These are phyloP conservation scores for Miltochrista miniata DNA, from an alignment of 2,888 invertebrate species.

Conservation along the genomic window DNA sequence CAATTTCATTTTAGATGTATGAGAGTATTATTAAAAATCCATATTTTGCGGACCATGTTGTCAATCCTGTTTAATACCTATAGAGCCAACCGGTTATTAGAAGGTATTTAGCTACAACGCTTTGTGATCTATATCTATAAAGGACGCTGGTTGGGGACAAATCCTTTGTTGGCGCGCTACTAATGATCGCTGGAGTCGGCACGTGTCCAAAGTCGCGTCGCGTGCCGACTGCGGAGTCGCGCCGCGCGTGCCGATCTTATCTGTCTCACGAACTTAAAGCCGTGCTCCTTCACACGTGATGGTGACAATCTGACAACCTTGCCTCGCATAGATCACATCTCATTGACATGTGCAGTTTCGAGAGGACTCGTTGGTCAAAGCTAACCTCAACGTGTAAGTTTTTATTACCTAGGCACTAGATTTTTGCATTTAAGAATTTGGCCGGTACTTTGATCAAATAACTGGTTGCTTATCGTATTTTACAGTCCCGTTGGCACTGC, in stretches of 20 bases:
- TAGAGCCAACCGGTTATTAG: too few species aligned
- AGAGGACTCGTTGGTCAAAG: slow-evolving; percentile 46
- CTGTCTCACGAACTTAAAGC: slow-evolving; percentile 74
- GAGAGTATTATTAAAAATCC: too few species aligned
- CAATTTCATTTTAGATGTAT: too few species aligned
- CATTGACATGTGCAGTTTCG: slow-evolving; percentile 61
- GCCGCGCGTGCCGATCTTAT: slow-evolving; percentile 65
- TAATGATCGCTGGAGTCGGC: slow-evolving; percentile 53
- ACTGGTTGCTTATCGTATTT: slow-evolving; percentile 16
- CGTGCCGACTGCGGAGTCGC: slow-evolving; percentile 61
- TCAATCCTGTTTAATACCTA: too few species aligned
- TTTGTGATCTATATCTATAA: slow-evolving; percentile 45
- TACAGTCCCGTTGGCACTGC: slow-evolving; percentile 14
- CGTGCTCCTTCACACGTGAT: slow-evolving; percentile 81
- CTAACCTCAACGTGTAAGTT: slow-evolving; percentile 20
- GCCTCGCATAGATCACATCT: slow-evolving; percentile 69
- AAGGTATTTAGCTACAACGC: slow-evolving; percentile 40
- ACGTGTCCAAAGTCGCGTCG: slow-evolving; percentile 75
- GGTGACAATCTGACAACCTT: slow-evolving; percentile 60
- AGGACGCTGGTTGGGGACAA: slow-evolving; percentile 41
- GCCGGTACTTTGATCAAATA: slow-evolving; percentile 2
- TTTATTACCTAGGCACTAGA: slow-evolving; percentile 15
- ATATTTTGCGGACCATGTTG: too few species aligned
- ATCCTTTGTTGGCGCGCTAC: slow-evolving; percentile 48
- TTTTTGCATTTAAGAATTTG: slow-evolving; percentile 23